phyloP scores from a whole-genome alignment of 2,113 vertebrate genomes.

The Meleagris gallopavo region DNA sequence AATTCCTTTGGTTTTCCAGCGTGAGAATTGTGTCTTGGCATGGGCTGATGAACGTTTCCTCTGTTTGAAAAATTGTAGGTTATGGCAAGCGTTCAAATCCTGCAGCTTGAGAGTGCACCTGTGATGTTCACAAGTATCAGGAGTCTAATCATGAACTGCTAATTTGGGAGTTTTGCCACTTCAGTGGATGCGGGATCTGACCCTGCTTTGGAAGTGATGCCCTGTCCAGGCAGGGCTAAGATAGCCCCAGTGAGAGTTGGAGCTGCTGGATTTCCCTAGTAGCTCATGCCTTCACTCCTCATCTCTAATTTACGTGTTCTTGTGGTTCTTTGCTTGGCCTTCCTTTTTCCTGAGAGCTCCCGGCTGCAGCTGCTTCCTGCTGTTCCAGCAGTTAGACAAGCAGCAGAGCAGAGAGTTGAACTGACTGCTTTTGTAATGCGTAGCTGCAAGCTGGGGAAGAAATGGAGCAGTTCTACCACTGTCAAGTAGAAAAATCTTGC shows the following conservation, averaged over 20 bases:
- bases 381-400: neutral
- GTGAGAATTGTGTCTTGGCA: neutral
- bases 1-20: neutral
- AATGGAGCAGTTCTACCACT: neutral
- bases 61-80: neutral
- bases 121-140: neutral
- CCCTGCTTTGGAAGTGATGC: neutral
- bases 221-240: neutral
- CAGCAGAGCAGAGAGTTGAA: neutral
- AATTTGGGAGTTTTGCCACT: neutral
- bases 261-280: neutral
- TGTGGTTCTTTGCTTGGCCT: neutral
- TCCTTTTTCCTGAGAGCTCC: slow-evolving; percentile 21
- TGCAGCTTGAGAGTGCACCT: neutral
- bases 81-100: slow-evolving; percentile 5
- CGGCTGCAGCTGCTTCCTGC: slow-evolving; percentile 38
- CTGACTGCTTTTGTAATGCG: neutral
- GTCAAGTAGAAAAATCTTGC: neutral
- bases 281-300: neutral
- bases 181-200: neutral
- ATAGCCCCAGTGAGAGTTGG: accelerated
- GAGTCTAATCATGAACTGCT: neutral
- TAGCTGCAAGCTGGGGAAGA: neutral
- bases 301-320: neutral
- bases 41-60: neutral